Percentiles rank a stretch among this genome's conserved stretches.
These are phyloP conservation scores for Xanthia icteritia DNA, from an alignment of 2,888 invertebrate genomes.

Conservation along the genomic window DNA sequence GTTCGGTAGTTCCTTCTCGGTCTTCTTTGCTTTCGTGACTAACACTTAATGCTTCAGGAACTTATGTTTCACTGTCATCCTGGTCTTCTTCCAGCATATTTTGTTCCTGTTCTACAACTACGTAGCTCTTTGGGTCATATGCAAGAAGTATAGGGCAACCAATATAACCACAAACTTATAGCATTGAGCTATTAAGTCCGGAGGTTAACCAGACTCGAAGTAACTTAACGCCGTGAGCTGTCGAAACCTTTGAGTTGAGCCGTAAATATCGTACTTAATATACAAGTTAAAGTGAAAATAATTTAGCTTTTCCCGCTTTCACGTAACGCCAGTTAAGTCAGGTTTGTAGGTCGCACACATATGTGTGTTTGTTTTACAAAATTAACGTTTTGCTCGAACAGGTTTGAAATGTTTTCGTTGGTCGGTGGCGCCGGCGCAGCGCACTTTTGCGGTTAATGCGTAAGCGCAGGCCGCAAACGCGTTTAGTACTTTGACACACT, in stretches of 20 bases:
- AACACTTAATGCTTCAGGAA: neutral
- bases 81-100: neutral
- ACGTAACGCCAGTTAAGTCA: constrained; percentile 69
- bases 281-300: constrained; percentile 73
- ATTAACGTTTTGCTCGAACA: constrained; percentile 82
- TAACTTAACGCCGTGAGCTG: constrained; percentile 44
- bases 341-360: constrained; percentile 79
- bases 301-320: constrained; percentile 83
- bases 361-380: constrained; percentile 82
- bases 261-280: constrained; percentile 62
- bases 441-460: constrained; percentile 85
- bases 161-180: constrained; percentile 18
- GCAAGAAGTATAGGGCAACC: constrained; percentile 5
- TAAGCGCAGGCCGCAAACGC: constrained; percentile 79
- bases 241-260: constrained; percentile 45
- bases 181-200: constrained; percentile 35
- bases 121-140: constrained; percentile 1
- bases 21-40: neutral
- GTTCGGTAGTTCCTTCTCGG: neutral
- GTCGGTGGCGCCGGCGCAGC: constrained; percentile 74
- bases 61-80: neutral
- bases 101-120: neutral
- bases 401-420: constrained; percentile 81
- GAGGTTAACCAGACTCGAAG: constrained; percentile 29
- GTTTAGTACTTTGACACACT: constrained; percentile 87